Evolutionary conservation across 30 jellyfish, hydroid and myxozoan species (phyloP), one percentile per base, ranked within the genome.

Genomic region (Catostylus mosaicus): DNA sequence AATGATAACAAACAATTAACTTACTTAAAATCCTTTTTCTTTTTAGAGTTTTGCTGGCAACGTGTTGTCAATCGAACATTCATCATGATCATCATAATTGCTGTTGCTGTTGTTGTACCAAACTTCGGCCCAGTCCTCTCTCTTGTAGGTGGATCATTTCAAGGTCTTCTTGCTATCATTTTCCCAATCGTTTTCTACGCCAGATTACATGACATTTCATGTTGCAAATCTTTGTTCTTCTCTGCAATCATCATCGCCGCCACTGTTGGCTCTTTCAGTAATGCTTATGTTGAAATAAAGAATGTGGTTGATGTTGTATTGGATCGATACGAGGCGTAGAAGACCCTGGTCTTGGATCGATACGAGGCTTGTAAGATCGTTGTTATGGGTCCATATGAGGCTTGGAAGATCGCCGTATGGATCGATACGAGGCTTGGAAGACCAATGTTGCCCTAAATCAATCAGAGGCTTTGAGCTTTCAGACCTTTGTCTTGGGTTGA

Each of bases 51-150:
- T 77, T 79, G 97, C 70, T 94, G 99, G 99, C 99, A 94, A 80
- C 89, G 99, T 12, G 73, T 86, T 30, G 96, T 78, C 48, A 79
- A 90, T 31, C 88, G 99, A 3, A 48, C 97, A 23, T 18, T 73
- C 34, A 68, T 76, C 52, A 89, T 94, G 88, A 40, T 88, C 73
- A 43, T 84, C 50, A 59, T 94, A 3, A 78, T 94, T 30, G 83
- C 82, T n/a, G 86, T 89, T 5, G 97, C 97, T n/a, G 84, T 84
- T 30, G 89, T 89, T 34, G 90, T 94, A 3, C 99, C 99, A 24
- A 88, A 40, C 78, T 94, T 94, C 73, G 99, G 97, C 60, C 99
- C 99, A 73, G 99, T 94, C 50, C 95, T 94, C 27, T 88, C 97
- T 2, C 84, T 94, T 26, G 96, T 92, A 27, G 99, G 99, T 38